phyloP scores from a whole-genome alignment of 2,113 vertebrate species.

The Alexandromys fortis region DNA sequence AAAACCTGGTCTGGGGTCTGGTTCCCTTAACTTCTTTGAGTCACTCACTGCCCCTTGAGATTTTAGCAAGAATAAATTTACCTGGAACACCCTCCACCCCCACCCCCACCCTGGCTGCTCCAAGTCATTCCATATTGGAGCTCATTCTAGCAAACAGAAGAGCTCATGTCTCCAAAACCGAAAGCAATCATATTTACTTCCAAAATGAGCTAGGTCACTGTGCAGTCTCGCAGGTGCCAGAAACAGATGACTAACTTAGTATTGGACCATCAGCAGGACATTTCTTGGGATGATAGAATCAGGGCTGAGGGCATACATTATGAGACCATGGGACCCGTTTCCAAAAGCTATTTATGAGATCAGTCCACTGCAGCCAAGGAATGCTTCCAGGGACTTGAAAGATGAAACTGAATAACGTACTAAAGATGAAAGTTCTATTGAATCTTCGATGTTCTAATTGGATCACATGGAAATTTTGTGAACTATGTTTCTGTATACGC shows the following conservation, averaged over 20 bases:
- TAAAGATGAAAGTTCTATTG: background rate
- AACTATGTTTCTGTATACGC: background rate
- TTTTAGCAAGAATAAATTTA: background rate
- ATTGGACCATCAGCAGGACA: background rate
- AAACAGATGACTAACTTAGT: background rate
- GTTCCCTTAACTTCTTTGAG: slow-evolving; percentile 8
- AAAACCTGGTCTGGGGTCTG: background rate
- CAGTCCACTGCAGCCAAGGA: background rate
- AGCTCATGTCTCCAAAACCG: background rate
- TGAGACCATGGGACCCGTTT: background rate
- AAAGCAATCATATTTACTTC: background rate
- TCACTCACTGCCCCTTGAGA: background rate
- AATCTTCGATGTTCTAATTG: slow-evolving; percentile 42
- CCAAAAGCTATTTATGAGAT: slow-evolving; percentile 46
- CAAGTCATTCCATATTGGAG: background rate
- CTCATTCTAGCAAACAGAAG: background rate
- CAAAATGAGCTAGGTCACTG: background rate
- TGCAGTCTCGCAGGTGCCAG: background rate
- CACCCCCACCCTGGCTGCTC: background rate
- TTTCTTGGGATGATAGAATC: background rate
- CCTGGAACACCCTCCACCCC: background rate
- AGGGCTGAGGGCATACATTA: background rate
- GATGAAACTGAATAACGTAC: background rate
- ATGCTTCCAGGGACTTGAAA: slow-evolving; percentile 49
- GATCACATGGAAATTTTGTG: slow-evolving; percentile 41